phyloP scores from a whole-genome alignment of 2,888 invertebrate genomes.

The Eristalis arbustorum region DNA sequence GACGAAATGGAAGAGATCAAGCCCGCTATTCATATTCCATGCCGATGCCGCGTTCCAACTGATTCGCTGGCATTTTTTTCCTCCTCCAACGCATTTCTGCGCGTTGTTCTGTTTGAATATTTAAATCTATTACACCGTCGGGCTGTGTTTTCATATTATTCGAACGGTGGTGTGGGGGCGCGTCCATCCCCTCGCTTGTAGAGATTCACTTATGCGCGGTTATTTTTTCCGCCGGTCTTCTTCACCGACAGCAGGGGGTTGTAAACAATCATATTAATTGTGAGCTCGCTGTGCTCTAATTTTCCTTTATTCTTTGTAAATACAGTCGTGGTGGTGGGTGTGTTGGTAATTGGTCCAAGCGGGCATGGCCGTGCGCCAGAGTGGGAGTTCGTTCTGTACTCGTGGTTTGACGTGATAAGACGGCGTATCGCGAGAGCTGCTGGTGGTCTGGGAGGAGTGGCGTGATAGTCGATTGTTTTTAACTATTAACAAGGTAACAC shows the following conservation, averaged over 20 bases:
- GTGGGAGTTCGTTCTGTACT: too few species aligned
- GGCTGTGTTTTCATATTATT: constrained; percentile 35
- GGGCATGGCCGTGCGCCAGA: neutral
- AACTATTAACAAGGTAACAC: neutral
- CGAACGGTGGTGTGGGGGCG: constrained; percentile 31
- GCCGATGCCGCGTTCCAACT: constrained; percentile 37
- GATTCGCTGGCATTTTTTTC: constrained; percentile 43
- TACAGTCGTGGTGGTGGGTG: constrained; percentile 10
- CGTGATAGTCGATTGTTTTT: neutral
- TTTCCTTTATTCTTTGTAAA: constrained; percentile 48
- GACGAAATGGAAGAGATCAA: neutral
- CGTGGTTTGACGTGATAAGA: neutral
- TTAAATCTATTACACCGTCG: constrained; percentile 52
- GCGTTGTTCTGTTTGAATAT: constrained; percentile 50
- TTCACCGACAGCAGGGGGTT: constrained; percentile 32
- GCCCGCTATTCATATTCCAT: constrained; percentile 39
- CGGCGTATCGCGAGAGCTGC: neutral
- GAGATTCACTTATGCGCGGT: constrained; percentile 43
- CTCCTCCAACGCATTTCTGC: constrained; percentile 8
- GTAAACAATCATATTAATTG: constrained; percentile 69
- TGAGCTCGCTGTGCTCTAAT: constrained; percentile 45
- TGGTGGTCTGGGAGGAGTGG: neutral
- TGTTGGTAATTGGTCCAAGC: constrained; percentile 14
- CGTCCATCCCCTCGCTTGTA: constrained; percentile 3
- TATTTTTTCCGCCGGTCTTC: neutral